phyloP scores from a whole-genome alignment of 2,113 vertebrate species.

The Varanus salvator region DNA sequence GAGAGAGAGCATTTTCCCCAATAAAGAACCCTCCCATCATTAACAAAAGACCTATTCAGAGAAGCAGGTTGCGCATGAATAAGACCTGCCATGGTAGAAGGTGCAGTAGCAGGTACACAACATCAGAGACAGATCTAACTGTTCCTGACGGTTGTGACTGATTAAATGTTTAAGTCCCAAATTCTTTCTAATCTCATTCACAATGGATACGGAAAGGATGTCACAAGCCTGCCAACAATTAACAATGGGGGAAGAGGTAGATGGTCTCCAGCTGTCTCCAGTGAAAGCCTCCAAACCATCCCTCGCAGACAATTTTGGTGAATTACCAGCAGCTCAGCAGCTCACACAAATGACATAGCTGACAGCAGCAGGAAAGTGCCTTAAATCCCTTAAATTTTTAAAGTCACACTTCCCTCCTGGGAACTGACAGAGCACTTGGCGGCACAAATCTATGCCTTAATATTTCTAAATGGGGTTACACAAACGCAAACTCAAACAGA shows the following conservation, averaged over 20 bases:
- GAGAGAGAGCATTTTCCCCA: not conserved
- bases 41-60: conserved; percentile 24
- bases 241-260: conserved; percentile 10
- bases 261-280: not conserved
- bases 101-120: conserved; percentile 5
- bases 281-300: conserved; percentile 20
- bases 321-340: conserved; percentile 15
- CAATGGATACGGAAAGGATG: conserved; percentile 19
- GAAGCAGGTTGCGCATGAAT: conserved; percentile 26
- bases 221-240: conserved; percentile 35
- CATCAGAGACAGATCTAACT: conserved; percentile 22
- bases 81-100: not conserved
- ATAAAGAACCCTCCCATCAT: not conserved
- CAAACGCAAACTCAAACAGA: not conserved
- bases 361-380: conserved; percentile 19
- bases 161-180: conserved; percentile 52
- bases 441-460: conserved; percentile 9
- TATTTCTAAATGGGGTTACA: conserved; percentile 6
- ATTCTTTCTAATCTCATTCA: conserved; percentile 24
- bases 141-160: conserved; percentile 42
- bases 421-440: not conserved
- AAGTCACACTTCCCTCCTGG: conserved; percentile 13
- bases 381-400: not conserved
- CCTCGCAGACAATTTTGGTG: conserved; percentile 20
- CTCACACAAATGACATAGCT: conserved; percentile 34